phyloP scores from a whole-genome alignment of 2,797 vertebrate species.

The Chromis chromis region DNA sequence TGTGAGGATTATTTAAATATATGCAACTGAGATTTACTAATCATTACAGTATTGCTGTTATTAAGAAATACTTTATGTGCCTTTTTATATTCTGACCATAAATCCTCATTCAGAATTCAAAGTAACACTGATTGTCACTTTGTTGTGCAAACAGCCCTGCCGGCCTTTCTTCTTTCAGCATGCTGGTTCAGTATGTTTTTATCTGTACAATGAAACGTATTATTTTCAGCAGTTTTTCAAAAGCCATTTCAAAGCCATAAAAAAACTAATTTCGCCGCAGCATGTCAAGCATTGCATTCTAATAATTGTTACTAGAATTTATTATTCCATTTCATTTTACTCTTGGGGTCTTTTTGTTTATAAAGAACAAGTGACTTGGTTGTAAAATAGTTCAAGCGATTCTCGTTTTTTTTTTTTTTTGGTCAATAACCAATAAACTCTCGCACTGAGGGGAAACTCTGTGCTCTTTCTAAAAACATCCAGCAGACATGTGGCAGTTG shows the following conservation, averaged over 20 bases:
- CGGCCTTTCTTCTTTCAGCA: slow-evolving; percentile 8
- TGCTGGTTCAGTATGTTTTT: slow-evolving; percentile 23
- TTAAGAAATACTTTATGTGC: not conserved
- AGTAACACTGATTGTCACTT: slow-evolving; percentile 11
- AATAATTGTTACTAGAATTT: slow-evolving; percentile 38
- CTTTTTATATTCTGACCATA: not conserved
- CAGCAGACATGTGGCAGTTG: slow-evolving; percentile 27
- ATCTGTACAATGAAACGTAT: slow-evolving; percentile 16
- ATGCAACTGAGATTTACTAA: not conserved
- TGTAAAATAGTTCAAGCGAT: slow-evolving; percentile 14
- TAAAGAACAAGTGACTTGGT: slow-evolving; percentile 9
- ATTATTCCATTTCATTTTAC: slow-evolving; percentile 25
- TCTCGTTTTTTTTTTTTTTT: slow-evolving; percentile 1
- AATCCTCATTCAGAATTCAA: not conserved
- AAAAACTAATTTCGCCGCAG: slow-evolving; percentile 35
- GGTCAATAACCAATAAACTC: slow-evolving; percentile 1
- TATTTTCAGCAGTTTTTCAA: slow-evolving; percentile 30
- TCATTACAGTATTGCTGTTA: not conserved
- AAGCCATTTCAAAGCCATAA: slow-evolving; percentile 30
- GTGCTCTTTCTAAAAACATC: slow-evolving; percentile 13
- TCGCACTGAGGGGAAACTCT: not conserved
- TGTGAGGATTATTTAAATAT: not conserved
- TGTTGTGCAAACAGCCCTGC: not conserved
- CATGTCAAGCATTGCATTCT: slow-evolving; percentile 38
- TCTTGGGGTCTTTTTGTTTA: slow-evolving; percentile 23